phyloP scores from a whole-genome alignment of 2,113 vertebrate genomes.

The Podilymbus podiceps region DNA sequence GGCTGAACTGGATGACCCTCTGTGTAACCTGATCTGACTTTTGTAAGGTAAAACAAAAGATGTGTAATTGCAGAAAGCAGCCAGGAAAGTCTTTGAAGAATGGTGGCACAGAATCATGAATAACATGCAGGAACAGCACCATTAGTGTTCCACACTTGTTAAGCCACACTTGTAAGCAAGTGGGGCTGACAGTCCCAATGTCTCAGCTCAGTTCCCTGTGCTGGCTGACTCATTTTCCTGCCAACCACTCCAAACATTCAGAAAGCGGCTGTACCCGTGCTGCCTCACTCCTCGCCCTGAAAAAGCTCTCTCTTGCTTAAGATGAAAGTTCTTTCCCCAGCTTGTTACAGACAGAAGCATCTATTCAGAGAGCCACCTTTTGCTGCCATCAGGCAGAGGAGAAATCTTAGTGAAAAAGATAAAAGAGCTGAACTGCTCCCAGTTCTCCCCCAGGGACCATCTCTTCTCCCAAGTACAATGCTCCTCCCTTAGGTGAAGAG shows the following conservation, averaged over 20 bases:
- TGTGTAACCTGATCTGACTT: neutral
- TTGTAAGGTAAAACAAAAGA: neutral
- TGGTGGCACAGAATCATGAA: neutral
- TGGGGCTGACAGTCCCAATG: neutral
- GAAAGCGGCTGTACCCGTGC: neutral
- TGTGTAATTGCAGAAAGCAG: neutral
- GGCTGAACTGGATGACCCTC: neutral
- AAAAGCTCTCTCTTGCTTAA: neutral
- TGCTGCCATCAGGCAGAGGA: neutral
- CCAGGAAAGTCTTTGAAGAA: neutral
- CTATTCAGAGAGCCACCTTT: neutral
- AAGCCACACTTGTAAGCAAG: neutral
- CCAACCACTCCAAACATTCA: accelerated
- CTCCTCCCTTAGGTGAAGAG: neutral
- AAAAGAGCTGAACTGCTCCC: neutral
- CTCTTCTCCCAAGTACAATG: neutral
- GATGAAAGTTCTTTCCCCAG: constrained; percentile 3
- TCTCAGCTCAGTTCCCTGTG: neutral
- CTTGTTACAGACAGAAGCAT: neutral
- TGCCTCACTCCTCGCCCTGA: neutral
- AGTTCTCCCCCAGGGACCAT: neutral
- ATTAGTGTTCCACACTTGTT: neutral
- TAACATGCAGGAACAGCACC: neutral
- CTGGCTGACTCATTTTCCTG: neutral
- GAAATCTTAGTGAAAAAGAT: neutral